These are phyloP conservation scores for Bombus picipes DNA, from an alignment of 1,140 invertebrate genomes.

Conservation along the genomic window DNA sequence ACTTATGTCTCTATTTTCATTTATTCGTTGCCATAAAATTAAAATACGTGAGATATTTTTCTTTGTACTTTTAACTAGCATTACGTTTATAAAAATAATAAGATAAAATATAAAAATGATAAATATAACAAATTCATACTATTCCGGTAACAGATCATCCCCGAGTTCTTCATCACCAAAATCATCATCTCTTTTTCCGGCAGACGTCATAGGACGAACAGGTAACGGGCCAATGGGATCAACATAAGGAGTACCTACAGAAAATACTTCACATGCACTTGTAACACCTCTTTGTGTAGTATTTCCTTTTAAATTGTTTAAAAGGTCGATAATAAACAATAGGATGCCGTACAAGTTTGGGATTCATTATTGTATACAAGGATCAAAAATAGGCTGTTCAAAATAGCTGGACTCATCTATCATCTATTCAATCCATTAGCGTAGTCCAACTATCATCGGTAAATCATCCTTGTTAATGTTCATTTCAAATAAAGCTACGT, in stretches of 20 bases:
- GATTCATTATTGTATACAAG: constrained; percentile 17
- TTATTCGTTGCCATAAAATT: constrained; percentile 10
- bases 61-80: not conserved
- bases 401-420: constrained; percentile 74
- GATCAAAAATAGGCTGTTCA: constrained; percentile 68
- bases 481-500: constrained; percentile 47
- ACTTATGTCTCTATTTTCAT: not conserved
- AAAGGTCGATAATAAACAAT: constrained; percentile 8
- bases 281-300: constrained; percentile 20
- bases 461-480: constrained; percentile 75
- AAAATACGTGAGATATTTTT: constrained; percentile 1
- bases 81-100: not conserved
- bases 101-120: not conserved
- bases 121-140: constrained; percentile 58
- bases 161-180: constrained; percentile 92
- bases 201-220: constrained; percentile 90
- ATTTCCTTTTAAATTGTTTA: not conserved
- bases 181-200: constrained; percentile 88
- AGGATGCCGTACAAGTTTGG: not conserved
- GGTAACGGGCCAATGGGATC: constrained; percentile 90
- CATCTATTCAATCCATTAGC: constrained; percentile 80
- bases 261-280: constrained; percentile 51
- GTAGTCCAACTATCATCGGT: constrained; percentile 65
- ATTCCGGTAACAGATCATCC: constrained; percentile 92
- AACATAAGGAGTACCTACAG: constrained; percentile 85